Evolutionary conservation across 2,113 vertebrate genomes (phyloP), one percentile per base, ranked within the genome.

Genomic region (Oryzias curvinotus): DNA sequence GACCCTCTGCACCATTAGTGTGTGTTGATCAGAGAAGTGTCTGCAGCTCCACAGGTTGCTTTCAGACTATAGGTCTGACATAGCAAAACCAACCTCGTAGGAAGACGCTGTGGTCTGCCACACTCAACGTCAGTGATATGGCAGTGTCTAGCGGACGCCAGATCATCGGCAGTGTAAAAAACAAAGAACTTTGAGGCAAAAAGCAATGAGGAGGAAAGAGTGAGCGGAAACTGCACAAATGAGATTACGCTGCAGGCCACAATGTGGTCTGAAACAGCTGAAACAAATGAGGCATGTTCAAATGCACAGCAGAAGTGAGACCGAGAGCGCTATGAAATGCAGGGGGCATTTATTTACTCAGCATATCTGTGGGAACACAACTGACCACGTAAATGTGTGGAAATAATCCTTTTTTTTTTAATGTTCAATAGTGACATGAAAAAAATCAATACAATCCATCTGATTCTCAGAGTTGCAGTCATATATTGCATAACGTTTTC

Each of bases 151-250:
- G 17, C 7, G 12, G 28, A 53, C 52, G 57, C 4, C 18, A 51
- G 47, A 51, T 48, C 19, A 25, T 45, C 25, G 43, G 17, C 30
- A 41, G 45, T 52, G 36, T 57, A 56, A 74, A 69, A 59, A 66
- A 50, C n/a, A 14, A 69, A 59, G 50, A 66, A 66, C 19, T 65
- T 4, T 64, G 30, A 41, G 41, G 61, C 54, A 73, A 70, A 23
- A 55, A 57, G 68, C 65, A 67, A 23, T 58, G 46, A 53, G 8
- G 19, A 71, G 54, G 60, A 55, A 73, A 26, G 14, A 75, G 66
- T 28, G 69, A 66, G 46, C 66, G 57, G 60, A 74, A 78, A 74
- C 68, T 14, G 44, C 54, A 54, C 1, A 52, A 68, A 65, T 52
- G 19, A 78, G 17, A 52, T 65, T 18, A 6, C 28, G 57, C 52